Percentiles rank a stretch among this genome's conserved stretches.
Evolutionary conservation across 2,113 vertebrate genomes (phyloP).

Genomic region (Turdus rufiventris): DNA sequence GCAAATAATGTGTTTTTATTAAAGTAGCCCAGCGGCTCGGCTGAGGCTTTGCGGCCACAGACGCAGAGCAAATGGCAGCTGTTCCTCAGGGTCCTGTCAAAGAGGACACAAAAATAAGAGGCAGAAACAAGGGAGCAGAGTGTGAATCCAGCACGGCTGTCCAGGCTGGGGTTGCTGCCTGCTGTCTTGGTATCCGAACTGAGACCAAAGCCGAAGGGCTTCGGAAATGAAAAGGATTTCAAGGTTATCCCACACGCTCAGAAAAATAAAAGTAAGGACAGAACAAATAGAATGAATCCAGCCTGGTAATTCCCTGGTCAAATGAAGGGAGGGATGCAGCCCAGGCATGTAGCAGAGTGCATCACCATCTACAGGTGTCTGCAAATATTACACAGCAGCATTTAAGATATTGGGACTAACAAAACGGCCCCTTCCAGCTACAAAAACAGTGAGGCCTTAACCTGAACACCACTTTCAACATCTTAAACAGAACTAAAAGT

Average conservation of each 20-base stretch:
- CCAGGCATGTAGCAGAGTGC: not conserved
- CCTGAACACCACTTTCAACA: not conserved
- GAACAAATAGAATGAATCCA: not conserved
- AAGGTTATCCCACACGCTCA: not conserved
- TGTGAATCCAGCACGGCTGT: fast-evolving
- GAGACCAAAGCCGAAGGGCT: not conserved
- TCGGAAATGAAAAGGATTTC: not conserved
- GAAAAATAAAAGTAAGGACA: not conserved
- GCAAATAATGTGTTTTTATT: fast-evolving
- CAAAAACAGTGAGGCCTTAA: not conserved
- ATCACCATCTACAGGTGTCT: slow-evolving; percentile 24
- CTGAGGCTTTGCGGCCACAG: not conserved
- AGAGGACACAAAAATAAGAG: not conserved
- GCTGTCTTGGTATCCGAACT: fast-evolving
- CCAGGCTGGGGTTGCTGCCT: fast-evolving
- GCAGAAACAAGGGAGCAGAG: fast-evolving
- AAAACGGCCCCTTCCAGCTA: not conserved
- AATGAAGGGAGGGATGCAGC: not conserved
- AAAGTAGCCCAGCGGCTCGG: not conserved
- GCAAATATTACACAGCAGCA: not conserved
- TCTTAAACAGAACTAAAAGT: not conserved
- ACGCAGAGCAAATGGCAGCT: fast-evolving
- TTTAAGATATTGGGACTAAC: not conserved
- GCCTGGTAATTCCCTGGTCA: not conserved
- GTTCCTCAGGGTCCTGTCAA: fast-evolving